phyloP scores from a whole-genome alignment of 2,113 vertebrate genomes.

The Lophochroa leadbeateri region DNA sequence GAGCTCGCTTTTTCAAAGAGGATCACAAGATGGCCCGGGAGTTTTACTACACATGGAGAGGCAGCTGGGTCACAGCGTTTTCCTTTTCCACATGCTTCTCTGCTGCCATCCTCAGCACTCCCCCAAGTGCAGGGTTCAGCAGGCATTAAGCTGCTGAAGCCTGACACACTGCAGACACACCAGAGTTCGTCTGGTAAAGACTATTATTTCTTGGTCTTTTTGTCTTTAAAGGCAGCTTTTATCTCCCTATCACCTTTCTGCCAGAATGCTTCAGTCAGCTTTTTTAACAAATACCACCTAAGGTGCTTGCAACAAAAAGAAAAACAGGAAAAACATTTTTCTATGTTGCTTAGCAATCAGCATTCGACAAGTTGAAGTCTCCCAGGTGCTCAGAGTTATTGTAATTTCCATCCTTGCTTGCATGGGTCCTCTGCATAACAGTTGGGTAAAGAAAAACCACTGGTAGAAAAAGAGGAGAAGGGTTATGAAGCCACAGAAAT shows the following conservation, averaged over 20 bases:
- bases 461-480: neutral
- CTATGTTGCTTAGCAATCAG: constrained; percentile 33
- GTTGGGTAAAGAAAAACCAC: neutral
- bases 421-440: neutral
- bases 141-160: neutral
- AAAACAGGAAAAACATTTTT: constrained; percentile 46
- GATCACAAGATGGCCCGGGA: accelerated
- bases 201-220: constrained; percentile 13
- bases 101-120: accelerated
- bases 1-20: accelerated
- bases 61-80: neutral
- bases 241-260: constrained; percentile 48
- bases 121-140: neutral
- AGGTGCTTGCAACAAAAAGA: constrained; percentile 12
- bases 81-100: neutral
- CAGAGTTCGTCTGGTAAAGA: neutral
- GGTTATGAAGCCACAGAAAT: neutral
- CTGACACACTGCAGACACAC: neutral
- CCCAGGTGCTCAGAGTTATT: neutral
- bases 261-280: constrained; percentile 26
- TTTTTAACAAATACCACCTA: constrained; percentile 4
- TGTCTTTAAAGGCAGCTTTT: constrained; percentile 31
- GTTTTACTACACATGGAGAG: accelerated
- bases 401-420: neutral
- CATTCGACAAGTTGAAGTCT: neutral